phyloP scores from a whole-genome alignment of 2,113 vertebrate genomes.

The Oncorhynchus mykiss region DNA sequence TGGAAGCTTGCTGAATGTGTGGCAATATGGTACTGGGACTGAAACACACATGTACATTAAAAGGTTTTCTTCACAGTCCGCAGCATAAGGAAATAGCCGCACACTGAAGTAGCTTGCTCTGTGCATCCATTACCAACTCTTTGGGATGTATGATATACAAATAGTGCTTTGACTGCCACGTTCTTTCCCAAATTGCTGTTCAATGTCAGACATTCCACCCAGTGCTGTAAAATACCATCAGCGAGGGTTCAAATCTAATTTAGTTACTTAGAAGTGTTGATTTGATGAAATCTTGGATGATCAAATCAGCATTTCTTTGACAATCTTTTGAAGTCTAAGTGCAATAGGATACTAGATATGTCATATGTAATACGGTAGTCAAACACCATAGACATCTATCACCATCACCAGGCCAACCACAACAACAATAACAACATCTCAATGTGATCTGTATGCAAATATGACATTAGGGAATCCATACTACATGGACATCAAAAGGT shows the following conservation, averaged over 20 bases:
- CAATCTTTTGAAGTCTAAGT: no score
- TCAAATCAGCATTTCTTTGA: no score
- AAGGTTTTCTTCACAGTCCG: conserved; percentile 64
- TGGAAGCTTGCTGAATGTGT: background rate
- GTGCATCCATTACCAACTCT: conserved; percentile 52
- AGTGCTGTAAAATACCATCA: no score
- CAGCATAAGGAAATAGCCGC: conserved; percentile 64
- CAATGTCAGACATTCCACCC: background rate
- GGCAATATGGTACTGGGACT: conserved; percentile 34
- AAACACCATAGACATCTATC: background rate
- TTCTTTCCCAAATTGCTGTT: conserved; percentile 32
- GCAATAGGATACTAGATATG: no score
- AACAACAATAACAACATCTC: background rate
- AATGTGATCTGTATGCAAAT: conserved; percentile 9
- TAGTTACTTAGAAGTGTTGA: no score
- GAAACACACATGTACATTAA: conserved; percentile 60
- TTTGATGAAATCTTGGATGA: no score
- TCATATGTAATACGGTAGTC: no score
- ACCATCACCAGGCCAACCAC: background rate
- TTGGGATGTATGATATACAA: conserved; percentile 44
- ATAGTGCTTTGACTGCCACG: conserved; percentile 49
- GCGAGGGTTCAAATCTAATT: no score
- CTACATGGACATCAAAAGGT: conserved; percentile 52
- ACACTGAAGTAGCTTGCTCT: conserved; percentile 46
- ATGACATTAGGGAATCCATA: conserved; percentile 14